phyloP scores from a whole-genome alignment of 2,888 invertebrate genomes.

The Volucella zonaria region DNA sequence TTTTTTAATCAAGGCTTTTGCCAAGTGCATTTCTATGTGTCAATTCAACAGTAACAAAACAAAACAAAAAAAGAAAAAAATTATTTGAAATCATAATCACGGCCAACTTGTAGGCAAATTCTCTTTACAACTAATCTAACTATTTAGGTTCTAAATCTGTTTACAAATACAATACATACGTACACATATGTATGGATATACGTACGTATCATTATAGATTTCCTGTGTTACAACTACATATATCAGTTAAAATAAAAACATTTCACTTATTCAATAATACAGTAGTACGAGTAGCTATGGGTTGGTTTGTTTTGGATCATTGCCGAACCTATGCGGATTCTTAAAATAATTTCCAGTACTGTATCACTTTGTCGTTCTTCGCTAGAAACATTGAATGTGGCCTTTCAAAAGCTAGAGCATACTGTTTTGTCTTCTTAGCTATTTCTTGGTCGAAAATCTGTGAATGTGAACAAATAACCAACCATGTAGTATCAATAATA shows the following conservation, averaged over 20 bases:
- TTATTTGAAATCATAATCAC: slow-evolving; percentile 64
- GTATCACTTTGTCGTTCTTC: slow-evolving; percentile 86
- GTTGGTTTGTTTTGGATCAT: slow-evolving; percentile 32
- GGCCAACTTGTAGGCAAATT: slow-evolving; percentile 66
- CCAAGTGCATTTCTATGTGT: slow-evolving; percentile 59
- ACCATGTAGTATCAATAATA: background rate
- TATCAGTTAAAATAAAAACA: slow-evolving; percentile 62
- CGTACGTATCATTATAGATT: slow-evolving; percentile 42
- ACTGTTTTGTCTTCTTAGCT: slow-evolving; percentile 88
- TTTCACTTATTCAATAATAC: slow-evolving; percentile 38
- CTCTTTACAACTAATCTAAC: slow-evolving; percentile 61
- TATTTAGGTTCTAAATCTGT: slow-evolving; percentile 62
- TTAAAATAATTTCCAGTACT: slow-evolving; percentile 86
- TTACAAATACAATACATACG: slow-evolving; percentile 60
- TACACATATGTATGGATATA: slow-evolving; percentile 58
- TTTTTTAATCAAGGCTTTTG: slow-evolving; percentile 22
- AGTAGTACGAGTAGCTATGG: slow-evolving; percentile 45
- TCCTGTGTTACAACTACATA: slow-evolving; percentile 34
- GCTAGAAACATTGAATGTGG: slow-evolving; percentile 86
- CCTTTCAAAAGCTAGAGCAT: slow-evolving; percentile 89
- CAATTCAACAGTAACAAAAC: slow-evolving; percentile 59
- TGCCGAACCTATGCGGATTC: slow-evolving; percentile 4
- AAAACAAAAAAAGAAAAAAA: slow-evolving; percentile 43
- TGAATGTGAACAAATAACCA: slow-evolving; percentile 73
- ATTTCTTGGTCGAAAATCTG: slow-evolving; percentile 91